A percentile compares a stretch with the other conserved stretches of the same genome.
These are phyloP conservation scores for Pteromalus puparum DNA, from an alignment of 1,140 invertebrate genomes.

Conservation along the genomic window DNA sequence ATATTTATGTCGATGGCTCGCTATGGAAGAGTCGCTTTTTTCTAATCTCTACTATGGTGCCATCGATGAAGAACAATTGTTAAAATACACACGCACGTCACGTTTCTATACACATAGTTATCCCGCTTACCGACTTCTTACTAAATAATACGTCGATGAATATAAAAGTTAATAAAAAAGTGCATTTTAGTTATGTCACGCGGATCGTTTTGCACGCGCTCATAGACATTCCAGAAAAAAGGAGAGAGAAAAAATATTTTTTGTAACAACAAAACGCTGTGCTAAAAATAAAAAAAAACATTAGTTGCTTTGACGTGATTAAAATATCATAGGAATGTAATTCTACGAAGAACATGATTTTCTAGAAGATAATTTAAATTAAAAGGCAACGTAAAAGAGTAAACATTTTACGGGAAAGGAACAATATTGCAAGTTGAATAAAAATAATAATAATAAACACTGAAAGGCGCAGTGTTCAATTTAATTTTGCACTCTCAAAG, in stretches of 20 bases:
- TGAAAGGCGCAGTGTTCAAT: constrained; percentile 43
- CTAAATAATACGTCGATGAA: constrained; percentile 19
- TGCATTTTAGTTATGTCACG: constrained; percentile 31
- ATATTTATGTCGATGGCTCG: constrained; percentile 30
- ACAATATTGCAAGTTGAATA: constrained; percentile 1
- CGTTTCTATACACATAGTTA: constrained; percentile 16
- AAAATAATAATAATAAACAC: constrained; percentile 29
- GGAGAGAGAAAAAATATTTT: constrained; percentile 42
- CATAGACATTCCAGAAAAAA: constrained; percentile 46
- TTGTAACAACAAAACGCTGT: constrained; percentile 24
- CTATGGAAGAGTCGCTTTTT: constrained; percentile 17
- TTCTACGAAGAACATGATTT: background rate
- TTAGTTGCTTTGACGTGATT: constrained; percentile 32
- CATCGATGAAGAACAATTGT: constrained; percentile 42
- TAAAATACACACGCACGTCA: constrained; percentile 27
- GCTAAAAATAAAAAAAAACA: constrained; percentile 23
- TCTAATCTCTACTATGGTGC: constrained; percentile 26
- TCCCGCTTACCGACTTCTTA: background rate
- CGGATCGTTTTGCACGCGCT: constrained; percentile 33
- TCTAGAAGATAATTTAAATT: constrained; percentile 30
- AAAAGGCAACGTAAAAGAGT: background rate
- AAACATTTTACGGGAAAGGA: constrained; percentile 6
- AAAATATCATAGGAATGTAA: background rate
- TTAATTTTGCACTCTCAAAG: constrained; percentile 41
- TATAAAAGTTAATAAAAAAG: background rate